A percentile compares a stretch with the other conserved stretches of the same genome.
These are phyloP conservation scores for Salvelinus fontinalis DNA, from an alignment of 2,113 vertebrate genomes.

Conservation along the genomic window DNA sequence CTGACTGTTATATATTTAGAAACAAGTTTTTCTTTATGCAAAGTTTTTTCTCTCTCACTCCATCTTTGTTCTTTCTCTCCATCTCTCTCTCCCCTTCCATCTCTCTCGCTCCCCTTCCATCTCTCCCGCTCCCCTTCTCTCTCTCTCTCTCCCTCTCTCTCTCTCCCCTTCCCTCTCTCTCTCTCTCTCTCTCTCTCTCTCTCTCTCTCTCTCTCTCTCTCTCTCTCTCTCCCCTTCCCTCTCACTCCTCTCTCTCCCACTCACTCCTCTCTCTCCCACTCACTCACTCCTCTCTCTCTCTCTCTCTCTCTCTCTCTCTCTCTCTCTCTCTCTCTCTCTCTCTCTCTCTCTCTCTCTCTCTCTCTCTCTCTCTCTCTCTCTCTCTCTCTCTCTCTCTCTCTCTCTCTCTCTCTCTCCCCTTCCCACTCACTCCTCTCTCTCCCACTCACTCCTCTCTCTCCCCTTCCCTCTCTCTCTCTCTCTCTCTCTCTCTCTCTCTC, in stretches of 20 bases:
- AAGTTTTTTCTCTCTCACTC: not conserved
- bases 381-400: not conserved
- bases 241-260: not conserved
- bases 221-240: not conserved
- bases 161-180: not conserved
- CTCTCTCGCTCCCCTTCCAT: not conserved
- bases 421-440: not conserved
- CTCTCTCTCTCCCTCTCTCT: not conserved
- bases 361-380: not conserved
- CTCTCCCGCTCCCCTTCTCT: not conserved
- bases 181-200: not conserved
- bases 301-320: not conserved
- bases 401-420: not conserved
- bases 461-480: not conserved
- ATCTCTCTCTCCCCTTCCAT: not conserved
- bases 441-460: not conserved
- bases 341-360: not conserved
- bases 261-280: too few relatives aligned
- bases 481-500: not conserved
- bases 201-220: not conserved
- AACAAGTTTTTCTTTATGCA: not conserved
- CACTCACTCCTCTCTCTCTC: not conserved
- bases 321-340: not conserved
- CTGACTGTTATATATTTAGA: constrained; percentile 10
- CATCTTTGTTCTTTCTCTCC: not conserved